Evolutionary conservation across 2,113 vertebrate genomes (phyloP).

Genomic region (Tricholaema leucomelas): DNA sequence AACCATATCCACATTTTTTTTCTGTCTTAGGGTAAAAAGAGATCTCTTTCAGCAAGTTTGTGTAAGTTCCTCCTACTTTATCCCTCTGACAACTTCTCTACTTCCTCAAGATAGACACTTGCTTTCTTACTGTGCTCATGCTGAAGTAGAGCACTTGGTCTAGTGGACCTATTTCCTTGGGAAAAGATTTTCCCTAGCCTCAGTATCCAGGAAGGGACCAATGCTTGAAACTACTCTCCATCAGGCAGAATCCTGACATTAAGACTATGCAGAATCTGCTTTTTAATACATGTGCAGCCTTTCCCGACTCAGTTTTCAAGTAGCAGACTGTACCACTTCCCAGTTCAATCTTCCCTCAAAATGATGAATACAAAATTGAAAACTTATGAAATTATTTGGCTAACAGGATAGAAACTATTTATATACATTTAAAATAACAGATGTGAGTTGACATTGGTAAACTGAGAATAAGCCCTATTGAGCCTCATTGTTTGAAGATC

Average conservation of each 20-base stretch:
- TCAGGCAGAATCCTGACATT: not conserved
- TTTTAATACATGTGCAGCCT: not conserved
- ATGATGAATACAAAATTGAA: constrained; percentile 40
- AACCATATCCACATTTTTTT: not conserved
- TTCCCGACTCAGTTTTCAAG: not conserved
- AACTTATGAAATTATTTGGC: constrained; percentile 38
- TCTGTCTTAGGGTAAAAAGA: not conserved
- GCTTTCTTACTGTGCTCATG: not conserved
- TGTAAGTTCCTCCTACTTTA: not conserved
- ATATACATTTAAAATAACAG: constrained; percentile 23
- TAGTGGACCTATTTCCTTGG: not conserved
- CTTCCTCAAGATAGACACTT: not conserved
- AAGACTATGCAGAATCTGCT: not conserved
- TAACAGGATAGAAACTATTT: constrained; percentile 15
- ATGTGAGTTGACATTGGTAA: not conserved
- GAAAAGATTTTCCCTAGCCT: not conserved
- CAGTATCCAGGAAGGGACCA: not conserved
- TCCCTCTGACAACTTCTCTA: not conserved
- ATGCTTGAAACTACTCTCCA: not conserved
- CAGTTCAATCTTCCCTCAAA: not conserved
- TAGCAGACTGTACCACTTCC: not conserved
- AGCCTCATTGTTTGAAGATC: not conserved
- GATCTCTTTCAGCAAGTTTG: not conserved
- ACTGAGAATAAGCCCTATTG: not conserved
- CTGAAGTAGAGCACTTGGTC: not conserved